Base-by-base conservation (phyloP, 2,113 vertebrate genomes). In the Ramphastos sulfuratus region DNA sequence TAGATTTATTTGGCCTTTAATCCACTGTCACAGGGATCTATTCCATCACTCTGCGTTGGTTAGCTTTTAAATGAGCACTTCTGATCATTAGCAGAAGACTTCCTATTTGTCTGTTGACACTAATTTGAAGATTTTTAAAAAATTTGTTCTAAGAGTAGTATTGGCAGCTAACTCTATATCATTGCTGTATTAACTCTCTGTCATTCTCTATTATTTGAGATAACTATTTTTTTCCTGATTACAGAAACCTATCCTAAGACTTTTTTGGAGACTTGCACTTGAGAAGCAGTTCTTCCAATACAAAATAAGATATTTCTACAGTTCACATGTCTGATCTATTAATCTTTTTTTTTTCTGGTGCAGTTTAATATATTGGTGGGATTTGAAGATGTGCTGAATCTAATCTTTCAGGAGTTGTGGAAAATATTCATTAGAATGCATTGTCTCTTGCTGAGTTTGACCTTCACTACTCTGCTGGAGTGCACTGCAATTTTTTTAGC, bases 381-480 rank as follows among this genome's bases (percentile, higher is more conserved):
- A 92, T 96, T 96, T 95, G 60, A 89, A 94, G 85, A 48, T 92
- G 33, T 89, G 48, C 89, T 87, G 92, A 92, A 82, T 82, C 52
- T 95, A 93, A 93, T 94, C 91, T 93, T 92, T 60, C 60, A 85
- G 78, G 89, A 92, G 75, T 17, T 77, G 75, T 77, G 75, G 82
- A 67, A 93, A 95, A 71, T 67, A 80, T 77, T 92, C 94, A 92
- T 96, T 92, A 92, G 74, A 89, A 94, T 95, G 83, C 70, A 66
- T 90, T 95, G 92, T 95, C 73, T 92, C 66, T 85, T 86, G 66
- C 88, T 15, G 76, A 88, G 54, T 88, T 85, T 93, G 93, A 95
- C 96, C 95, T 96, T 96, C 92, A 61, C 65, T 65, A 50, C 70
- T 48, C 73, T 90, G 48, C 70, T 87, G 85, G 75, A 83, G 39